These are phyloP conservation scores for Parauchenoglanis ngamensis DNA, from an alignment of 2,797 vertebrate genomes.

Conservation along the genomic window DNA sequence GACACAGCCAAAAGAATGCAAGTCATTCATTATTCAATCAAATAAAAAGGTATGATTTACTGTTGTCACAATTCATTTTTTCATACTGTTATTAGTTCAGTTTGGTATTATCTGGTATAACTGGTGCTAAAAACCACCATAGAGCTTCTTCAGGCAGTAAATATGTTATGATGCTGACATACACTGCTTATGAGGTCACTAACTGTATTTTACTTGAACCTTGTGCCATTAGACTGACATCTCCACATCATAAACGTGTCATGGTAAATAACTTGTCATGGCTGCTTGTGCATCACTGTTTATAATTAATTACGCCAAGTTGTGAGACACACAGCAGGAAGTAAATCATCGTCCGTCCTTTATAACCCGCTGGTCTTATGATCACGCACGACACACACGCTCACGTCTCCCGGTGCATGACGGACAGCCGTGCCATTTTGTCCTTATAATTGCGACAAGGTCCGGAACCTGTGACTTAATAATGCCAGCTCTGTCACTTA, in stretches of 20 bases:
- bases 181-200: not conserved
- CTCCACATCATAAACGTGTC: not conserved
- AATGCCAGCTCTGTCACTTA: constrained; percentile 58
- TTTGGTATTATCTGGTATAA: not conserved
- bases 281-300: not conserved
- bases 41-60: too few relatives aligned
- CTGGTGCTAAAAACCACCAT: not conserved
- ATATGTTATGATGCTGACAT: not conserved
- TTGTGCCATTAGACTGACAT: too few relatives aligned
- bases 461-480: constrained; percentile 58
- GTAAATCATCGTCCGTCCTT: constrained; percentile 19
- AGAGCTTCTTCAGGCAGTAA: not conserved
- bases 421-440: constrained; percentile 71
- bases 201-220: not conserved
- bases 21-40: too few relatives aligned
- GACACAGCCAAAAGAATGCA: too few relatives aligned
- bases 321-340: not conserved
- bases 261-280: not conserved
- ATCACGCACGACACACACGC: constrained; percentile 49
- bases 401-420: constrained; percentile 65
- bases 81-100: not conserved
- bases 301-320: not conserved
- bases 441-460: constrained; percentile 63
- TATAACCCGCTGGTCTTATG: constrained; percentile 1
- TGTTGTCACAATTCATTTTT: too few relatives aligned